Base-by-base conservation (phyloP, 2,113 vertebrate species). In the Syrmaticus mikado region DNA sequence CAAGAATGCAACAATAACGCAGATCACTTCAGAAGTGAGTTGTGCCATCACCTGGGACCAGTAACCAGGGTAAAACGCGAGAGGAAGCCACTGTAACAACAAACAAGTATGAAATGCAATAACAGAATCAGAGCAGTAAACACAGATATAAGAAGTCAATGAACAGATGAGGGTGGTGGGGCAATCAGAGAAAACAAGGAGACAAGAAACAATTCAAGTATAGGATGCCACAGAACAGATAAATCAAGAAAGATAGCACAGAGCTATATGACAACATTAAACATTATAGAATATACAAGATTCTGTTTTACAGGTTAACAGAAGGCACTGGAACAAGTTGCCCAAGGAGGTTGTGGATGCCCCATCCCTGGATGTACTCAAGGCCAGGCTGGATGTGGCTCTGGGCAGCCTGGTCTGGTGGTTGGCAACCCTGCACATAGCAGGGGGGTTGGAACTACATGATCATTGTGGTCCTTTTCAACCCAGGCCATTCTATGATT, bases 11-110 rank as follows among this genome's bases (percentile, higher is more conserved):
- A 8, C 41, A 36, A 5, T 3, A 11, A 36, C 2, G 16, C 32
- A 77, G 78, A 27, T 24, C 12, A 10, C n/a, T 58, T 34, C 72
- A 64, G 58, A 72, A 25, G 13, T 2, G 41, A 38, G 50, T 4
- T 74, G 75, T 52, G 58, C 60, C 45, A 67, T 57, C 53, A 45
- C 5, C 15, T 27, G 18, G 43, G 20, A 67, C 15, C 32, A 28
- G 21, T 11, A 78, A 71, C 2, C n/a, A 21, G 27, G 50, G n/a
- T 10, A 38, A 71, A 25, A 78, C 14, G 40, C 8, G 32, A 25
- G n/a, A 38, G 34, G n/a, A 48, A 92, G 73, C 10, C 19, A 46
- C 21, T 0, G 0, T 34, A 22, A 77, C 10, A n/a, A 36, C 6
- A n/a, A n/a, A 27, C 2, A 13, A 25, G 57, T 6, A 12, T 7